Base-by-base conservation (phyloP, 64 coral and sea anemone species). In the Catalaphyllia jardinei region DNA sequence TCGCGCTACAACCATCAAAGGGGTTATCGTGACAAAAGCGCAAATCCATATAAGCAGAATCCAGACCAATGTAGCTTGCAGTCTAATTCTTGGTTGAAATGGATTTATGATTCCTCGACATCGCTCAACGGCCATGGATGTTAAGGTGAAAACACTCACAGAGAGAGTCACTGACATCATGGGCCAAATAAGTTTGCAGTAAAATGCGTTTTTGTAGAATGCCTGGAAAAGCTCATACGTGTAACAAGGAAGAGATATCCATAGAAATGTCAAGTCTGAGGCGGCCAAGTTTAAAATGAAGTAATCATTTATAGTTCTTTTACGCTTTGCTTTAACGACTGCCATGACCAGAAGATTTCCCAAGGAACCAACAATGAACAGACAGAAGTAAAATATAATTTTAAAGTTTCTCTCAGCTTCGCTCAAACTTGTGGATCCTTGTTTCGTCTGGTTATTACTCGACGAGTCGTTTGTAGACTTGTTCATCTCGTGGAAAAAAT, bases 131-230 rank as follows among this genome's bases (percentile, higher is more conserved):
- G 90, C 59, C 90, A 92, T 92, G 24, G 62, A 86, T 4, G 90
- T 79, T 64, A 92, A 85, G 4, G 82, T 92, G 77, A 92, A 92
- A 67, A 87, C 63, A 25, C 90, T 85, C 0, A 87, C 90, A 52
- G 62, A 86, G 8, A 92, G 71, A 49, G 82, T 86, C 30, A 92
- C 60, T 0, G 90, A 92, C 90, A 92, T 92, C 74, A 92, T 86
- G 12, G 90, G 90, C 90, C 90, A 92, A 51, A 92, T 30, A 3
- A 92, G 39, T 72, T 92, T 92, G 16, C 90, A 92, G 18, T 92
- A 92, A 79, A 92, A 92, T 39, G 71, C 25, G 51, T 57, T 80
- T 42, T 90, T 90, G 67, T 38, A 33, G 52, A 92, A 92, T 78
- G 61, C 11, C 13, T 76, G 60, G 63, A 86, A 92, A 54, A 92